Base-by-base conservation (phyloP, 1,140 invertebrate genomes). In the Papilio dardanus region DNA sequence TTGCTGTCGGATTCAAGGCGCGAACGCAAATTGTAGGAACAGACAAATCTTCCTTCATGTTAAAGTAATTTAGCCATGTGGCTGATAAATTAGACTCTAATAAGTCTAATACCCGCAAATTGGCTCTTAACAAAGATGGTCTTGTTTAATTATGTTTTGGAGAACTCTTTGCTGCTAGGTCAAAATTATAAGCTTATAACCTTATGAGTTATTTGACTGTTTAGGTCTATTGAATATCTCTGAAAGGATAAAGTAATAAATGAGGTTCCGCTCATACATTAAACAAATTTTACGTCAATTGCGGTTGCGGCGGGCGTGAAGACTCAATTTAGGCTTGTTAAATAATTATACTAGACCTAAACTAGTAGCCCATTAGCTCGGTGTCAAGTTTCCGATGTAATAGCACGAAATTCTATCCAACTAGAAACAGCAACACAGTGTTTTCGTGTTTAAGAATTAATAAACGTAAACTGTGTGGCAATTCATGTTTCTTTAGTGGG, bases 341-440 rank as follows among this genome's bases (percentile, higher is more conserved):
- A 69, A 4, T 69, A 69, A 69, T 62, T 62, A 62, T 21, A 62
- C 24, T 62, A 62, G 54, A 62, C 24, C 54, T 62, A 62, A 62
- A 62, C 24, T 30, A 28, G 54, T 30, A 30, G 24, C 54, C 54
- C 24, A 62, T 62, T 62, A 62, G 54, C 54, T 62, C 24, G 54
- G 24, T 62, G 54, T 62, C 54, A 28, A 28, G 24, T 62, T 62
- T 62, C 24, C 14, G 54, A 28, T 14, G 54, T 62, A 62, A 30
- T 28, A 10, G 54, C 21, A 62, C 30, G 54, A 62, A 62, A 28
- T 62, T 62, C 24, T 30, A 62, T 21, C 24, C 21, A 28, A 28
- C 24, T 30, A 21, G 24, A 24, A 62, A 28, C 54, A 62, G 14
- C 54, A 62, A 30, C 21, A 28, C 1, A 14, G 3, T 12, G 5